Evolutionary conservation across 1,140 invertebrate species (phyloP), one percentile per base, ranked within the genome.

Genomic region (Campoletis sonorensis): DNA sequence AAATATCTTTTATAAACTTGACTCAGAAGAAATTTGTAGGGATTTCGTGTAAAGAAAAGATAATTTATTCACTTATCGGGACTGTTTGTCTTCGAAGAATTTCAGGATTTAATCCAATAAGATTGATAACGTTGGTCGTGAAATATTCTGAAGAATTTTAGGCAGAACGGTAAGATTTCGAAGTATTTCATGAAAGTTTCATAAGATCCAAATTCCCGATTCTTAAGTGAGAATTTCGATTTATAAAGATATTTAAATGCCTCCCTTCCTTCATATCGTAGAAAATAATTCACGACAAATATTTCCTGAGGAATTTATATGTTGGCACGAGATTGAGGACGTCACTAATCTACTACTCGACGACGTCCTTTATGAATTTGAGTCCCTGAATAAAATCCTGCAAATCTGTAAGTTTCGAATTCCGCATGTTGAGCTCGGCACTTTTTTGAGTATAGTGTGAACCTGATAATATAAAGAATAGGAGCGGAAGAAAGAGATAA

Each of bases 371-470:
- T 11, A 18, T 51, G 18, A 51, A 51, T 51, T 51, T 13, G 51
- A n/a, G 51, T n/a, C 51, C 18, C n/a, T 54, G 51, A 54, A 54
- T 54, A 54, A 54, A n/a, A 54, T 54, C 51, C n/a, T 54, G 51
- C 51, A n/a, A 18, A 54, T 54, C 51, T 54, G 5, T 4, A 54
- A 16, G 40, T 13, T 33, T 51, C 49, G 49, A 13, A 18, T 16
- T 51, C 18, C 15, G 11, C 18, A 13, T 51, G 10, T n/a, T n/a
- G 16, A 54, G 51, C n/a, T 21, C n/a, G 0, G 51, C 1, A 54
- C 51, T 54, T 18, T 54, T 54, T n/a, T 18, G 16, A 54, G n/a
- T n/a, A 54, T 54, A 18, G 51, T 54, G 51, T n/a, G 16, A 54
- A 54, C 11, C 51, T 54, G 51, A 54, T 54, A 54, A 54, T n/a